Evolutionary conservation across 2,888 invertebrate genomes (phyloP), one percentile per base, ranked within the genome.

Genomic region (Nineta flava): DNA sequence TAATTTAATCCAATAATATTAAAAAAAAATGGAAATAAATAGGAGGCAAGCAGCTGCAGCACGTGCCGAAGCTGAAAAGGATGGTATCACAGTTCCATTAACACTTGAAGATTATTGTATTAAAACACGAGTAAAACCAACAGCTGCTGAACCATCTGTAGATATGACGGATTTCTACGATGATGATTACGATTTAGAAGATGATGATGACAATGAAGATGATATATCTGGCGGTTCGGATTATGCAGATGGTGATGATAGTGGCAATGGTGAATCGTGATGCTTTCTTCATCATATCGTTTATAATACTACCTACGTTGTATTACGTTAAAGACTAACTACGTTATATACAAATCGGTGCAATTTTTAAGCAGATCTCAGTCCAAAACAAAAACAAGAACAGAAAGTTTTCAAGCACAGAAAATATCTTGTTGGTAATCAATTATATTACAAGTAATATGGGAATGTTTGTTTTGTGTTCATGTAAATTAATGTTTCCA

Each of bases 41-140:
- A 96, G 96, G 64, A 96, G 94, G 72, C 97, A 99, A 76, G 97
- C 97, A 13, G 83, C 88, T 65, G 88, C 88, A 17, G 95, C 96
- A 32, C 85, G 93, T 62, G 79, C 83, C 47, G 96, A 97, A 56
- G 99, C 99, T 1, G 93, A 93, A 65, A 85, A 87, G 56, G 99
- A 99, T 69, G 94, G 94, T 56, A 93, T 99, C 55, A 86, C 86
- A 49, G 97, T 99, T 59, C 99, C 97, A 10, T 81, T 90, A 59
- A 99, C 99, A 2, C 73, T 97, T 64, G 97, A 99, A 74, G 99
- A 99, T 68, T 97, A 97, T 70, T 96, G 96, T 71, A 88, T 97
- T 63, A 91, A 91, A 68, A 87, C 91, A 44, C 83, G 85, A 67
- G 86, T 90, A 57, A 88, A 90, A 71, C 84, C 88, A 10, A 79